Evolutionary conservation across 2,888 invertebrate genomes (phyloP).

Genomic region (Nomada fabriciana): DNA sequence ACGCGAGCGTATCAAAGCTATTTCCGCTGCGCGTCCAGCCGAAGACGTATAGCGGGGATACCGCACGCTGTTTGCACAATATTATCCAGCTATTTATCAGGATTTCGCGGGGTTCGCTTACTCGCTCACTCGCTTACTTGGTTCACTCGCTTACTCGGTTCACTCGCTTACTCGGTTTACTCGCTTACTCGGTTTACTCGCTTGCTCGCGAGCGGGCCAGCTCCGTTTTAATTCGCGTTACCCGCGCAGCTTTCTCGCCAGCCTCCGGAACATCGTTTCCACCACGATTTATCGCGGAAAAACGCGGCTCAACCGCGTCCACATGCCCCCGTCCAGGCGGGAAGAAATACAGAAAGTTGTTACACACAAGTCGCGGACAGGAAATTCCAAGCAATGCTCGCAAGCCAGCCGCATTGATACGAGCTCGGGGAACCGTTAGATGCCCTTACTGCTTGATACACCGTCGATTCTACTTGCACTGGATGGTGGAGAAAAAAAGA

Average conservation of each 20-base stretch:
- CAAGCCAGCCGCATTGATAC: conserved; percentile 45
- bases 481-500: no score
- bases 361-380: conserved; percentile 26
- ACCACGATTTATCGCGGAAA: conserved; percentile 67
- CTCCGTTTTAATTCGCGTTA: conserved; percentile 71
- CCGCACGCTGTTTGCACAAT: conserved; percentile 77
- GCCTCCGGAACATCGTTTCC: conserved; percentile 23
- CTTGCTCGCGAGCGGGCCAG: neutral
- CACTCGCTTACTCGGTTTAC: no score
- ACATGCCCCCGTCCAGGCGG: conserved; percentile 13
- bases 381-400: conserved; percentile 51
- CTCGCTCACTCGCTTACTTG: no score
- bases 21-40: conserved; percentile 61
- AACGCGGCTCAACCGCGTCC: conserved; percentile 7
- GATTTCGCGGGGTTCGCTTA: conserved; percentile 68
- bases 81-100: conserved; percentile 81
- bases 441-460: conserved; percentile 40
- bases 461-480: conserved; percentile 5
- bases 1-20: conserved; percentile 57
- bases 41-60: conserved; percentile 74
- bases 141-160: no score
- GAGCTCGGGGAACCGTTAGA: conserved; percentile 50
- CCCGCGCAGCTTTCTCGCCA: conserved; percentile 32
- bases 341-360: conserved; percentile 41
- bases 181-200: no score